Conservation (phyloP, 1,140 invertebrate genomes). For the Pantala flavescens region DNA sequence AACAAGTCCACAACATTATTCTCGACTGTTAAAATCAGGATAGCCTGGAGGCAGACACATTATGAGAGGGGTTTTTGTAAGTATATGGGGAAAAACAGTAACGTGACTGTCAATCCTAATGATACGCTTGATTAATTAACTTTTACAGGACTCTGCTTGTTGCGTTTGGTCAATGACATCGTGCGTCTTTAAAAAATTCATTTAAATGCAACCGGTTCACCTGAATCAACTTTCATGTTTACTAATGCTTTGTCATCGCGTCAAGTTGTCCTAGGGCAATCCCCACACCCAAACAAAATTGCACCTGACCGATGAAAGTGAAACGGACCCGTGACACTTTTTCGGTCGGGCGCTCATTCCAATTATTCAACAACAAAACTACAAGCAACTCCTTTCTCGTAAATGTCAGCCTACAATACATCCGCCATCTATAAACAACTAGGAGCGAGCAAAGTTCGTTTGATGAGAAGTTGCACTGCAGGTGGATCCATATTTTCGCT, state of each 20-base stretch:
- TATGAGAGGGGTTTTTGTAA: background rate
- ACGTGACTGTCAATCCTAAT: background rate
- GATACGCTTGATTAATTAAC: background rate
- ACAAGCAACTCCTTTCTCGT: background rate
- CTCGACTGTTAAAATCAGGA: background rate
- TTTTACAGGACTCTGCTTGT: background rate
- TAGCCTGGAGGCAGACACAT: background rate
- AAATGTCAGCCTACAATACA: background rate
- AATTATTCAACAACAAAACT: background rate
- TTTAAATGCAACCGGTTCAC: no score
- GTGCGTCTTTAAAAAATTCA: background rate
- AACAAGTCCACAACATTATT: background rate
- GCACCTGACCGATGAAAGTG: background rate
- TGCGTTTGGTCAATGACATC: background rate
- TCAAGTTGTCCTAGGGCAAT: background rate
- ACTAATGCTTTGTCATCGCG: background rate
- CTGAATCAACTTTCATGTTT: no score
- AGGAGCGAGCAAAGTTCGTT: conserved; percentile 1
- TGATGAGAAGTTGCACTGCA: background rate
- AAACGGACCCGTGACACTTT: background rate
- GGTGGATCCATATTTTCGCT: background rate
- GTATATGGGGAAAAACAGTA: background rate
- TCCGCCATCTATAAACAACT: background rate
- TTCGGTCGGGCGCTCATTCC: background rate
- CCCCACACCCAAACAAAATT: background rate